These are phyloP conservation scores for Macrotrachela quadricornifera DNA, from an alignment of 1,140 invertebrate species.

Conservation along the genomic window DNA sequence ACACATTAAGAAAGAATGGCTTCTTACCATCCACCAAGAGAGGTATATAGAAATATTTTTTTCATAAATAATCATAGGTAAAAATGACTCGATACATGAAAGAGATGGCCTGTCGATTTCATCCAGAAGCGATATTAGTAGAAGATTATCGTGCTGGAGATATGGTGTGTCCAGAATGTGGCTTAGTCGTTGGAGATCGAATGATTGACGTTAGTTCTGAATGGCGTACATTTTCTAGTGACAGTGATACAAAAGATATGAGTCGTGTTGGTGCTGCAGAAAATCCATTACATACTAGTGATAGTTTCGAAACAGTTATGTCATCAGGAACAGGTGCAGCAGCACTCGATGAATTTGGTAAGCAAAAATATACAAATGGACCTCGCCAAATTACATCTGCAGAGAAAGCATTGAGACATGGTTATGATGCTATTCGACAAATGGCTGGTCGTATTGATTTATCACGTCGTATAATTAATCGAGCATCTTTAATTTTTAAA, in stretches of 20 bases:
- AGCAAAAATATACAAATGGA: constrained; percentile 69
- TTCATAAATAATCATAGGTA: too few species aligned
- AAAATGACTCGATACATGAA: constrained; percentile 2
- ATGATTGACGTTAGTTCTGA: constrained; percentile 99
- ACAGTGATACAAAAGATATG: constrained; percentile 81
- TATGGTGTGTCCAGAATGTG: constrained; percentile 95
- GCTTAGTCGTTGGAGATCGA: constrained; percentile 88
- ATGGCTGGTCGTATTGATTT: constrained; percentile 1
- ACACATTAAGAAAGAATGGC: too few species aligned
- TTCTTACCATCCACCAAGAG: too few species aligned
- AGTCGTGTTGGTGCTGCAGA: constrained; percentile 74
- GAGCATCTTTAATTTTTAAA: constrained; percentile 1
- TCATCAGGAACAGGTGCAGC: constrained; percentile 61
- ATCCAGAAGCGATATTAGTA: constrained; percentile 80
- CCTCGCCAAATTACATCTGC: constrained; percentile 30
- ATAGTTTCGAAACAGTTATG: constrained; percentile 88
- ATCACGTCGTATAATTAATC: neutral
- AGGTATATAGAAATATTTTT: too few species aligned
- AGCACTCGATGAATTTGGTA: constrained; percentile 58
- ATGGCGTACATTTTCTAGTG: constrained; percentile 87
- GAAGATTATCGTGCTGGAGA: constrained; percentile 97
- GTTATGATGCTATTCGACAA: neutral
- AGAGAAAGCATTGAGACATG: constrained; percentile 3
- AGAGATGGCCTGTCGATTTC: constrained; percentile 22
- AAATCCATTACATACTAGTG: constrained; percentile 78